Conservation (phyloP, 2,113 vertebrate species). For the Heloderma charlesbogerti region DNA sequence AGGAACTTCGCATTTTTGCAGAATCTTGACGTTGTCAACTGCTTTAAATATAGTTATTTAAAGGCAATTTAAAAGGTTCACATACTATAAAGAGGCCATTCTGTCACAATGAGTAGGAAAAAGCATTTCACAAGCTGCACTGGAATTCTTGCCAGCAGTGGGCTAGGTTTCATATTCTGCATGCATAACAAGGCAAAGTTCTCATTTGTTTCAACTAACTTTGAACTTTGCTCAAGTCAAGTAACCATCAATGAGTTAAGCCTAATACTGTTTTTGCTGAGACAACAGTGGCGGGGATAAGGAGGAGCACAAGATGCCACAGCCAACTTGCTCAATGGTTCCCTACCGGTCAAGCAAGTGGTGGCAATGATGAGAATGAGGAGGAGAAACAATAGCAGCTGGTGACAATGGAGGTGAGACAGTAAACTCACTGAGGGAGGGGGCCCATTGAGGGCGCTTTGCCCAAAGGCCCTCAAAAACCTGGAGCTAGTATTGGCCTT, state of each 20-base stretch:
- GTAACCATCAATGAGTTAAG: background rate
- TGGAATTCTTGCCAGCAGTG: background rate
- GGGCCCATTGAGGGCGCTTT: too few species aligned
- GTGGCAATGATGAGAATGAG: too few species aligned
- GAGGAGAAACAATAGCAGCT: too few species aligned
- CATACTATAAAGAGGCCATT: background rate
- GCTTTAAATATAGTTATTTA: conserved; percentile 7
- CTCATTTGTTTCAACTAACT: background rate
- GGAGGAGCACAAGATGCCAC: too few species aligned
- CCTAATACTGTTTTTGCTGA: background rate
- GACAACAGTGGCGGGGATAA: too few species aligned
- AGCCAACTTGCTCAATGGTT: too few species aligned
- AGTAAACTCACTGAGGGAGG: too few species aligned
- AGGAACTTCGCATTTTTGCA: background rate
- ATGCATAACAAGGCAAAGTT: background rate
- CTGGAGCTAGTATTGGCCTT: too few species aligned
- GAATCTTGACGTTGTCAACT: background rate
- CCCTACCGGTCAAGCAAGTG: too few species aligned
- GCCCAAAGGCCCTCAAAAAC: too few species aligned
- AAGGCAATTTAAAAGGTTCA: background rate
- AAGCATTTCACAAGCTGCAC: background rate
- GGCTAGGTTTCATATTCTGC: background rate
- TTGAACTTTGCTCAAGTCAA: background rate
- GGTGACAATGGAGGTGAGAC: too few species aligned
- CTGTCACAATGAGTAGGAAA: background rate